Conservation (phyloP, 2,797 vertebrate genomes). For the Microcaecilia unicolor region DNA sequence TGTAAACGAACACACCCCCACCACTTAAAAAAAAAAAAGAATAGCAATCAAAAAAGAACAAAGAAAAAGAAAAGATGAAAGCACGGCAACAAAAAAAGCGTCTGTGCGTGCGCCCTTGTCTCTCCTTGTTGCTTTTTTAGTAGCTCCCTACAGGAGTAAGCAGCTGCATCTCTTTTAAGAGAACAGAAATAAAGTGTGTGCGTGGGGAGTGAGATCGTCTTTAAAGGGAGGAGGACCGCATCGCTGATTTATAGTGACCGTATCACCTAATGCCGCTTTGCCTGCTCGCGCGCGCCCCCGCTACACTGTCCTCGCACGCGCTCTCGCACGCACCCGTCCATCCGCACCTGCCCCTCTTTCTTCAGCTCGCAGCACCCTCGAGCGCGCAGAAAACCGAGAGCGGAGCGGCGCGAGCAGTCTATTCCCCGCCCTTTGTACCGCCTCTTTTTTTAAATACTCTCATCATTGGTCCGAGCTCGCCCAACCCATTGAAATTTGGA, state of each 20-base stretch:
- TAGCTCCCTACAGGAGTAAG: constrained; percentile 71
- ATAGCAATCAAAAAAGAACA: constrained; percentile 68
- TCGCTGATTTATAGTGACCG: constrained; percentile 75
- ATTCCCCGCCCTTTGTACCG: too few relatives aligned
- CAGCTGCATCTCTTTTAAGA: constrained; percentile 76
- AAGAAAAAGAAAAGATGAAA: constrained; percentile 72
- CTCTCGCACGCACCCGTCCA: constrained; percentile 69
- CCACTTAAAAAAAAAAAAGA: constrained; percentile 38
- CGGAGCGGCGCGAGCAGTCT: too few relatives aligned
- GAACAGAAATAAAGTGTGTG: constrained; percentile 54
- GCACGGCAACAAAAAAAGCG: constrained; percentile 58
- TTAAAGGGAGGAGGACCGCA: constrained; percentile 76
- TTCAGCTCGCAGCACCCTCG: too few relatives aligned
- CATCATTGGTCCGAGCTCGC: too few relatives aligned
- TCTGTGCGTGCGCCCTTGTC: too few relatives aligned
- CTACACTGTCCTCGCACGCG: constrained; percentile 33
- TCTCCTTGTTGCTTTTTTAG: constrained; percentile 39
- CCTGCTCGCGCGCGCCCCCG: constrained; percentile 45
- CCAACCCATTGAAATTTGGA: too few relatives aligned
- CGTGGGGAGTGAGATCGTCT: constrained; percentile 69
- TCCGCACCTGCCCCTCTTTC: too few relatives aligned
- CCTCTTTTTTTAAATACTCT: too few relatives aligned
- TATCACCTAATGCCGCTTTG: constrained; percentile 68
- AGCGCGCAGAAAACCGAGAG: too few relatives aligned
- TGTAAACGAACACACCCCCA: constrained; percentile 34